Percentiles rank a stretch among this genome's conserved stretches.
Conservation (phyloP, 2,113 vertebrate genomes). For the Arvicanthis niloticus region DNA sequence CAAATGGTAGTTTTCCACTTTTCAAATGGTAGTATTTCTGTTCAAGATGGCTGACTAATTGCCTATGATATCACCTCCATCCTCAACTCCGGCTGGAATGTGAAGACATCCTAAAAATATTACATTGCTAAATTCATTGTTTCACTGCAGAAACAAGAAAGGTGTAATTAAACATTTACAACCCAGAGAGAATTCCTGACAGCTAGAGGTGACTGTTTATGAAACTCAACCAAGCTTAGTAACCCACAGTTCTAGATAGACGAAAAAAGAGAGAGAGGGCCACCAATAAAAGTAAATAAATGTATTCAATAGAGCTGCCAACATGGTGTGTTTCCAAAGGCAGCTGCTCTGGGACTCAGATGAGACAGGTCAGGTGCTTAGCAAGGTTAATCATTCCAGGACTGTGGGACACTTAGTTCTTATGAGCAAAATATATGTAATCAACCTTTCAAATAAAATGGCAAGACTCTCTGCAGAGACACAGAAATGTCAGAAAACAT, state of each 20-base stretch:
- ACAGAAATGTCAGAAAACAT: neutral
- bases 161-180: neutral
- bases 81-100: neutral
- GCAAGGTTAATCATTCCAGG: neutral
- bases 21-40: neutral
- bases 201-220: neutral
- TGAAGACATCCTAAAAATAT: neutral
- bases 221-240: neutral
- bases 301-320: neutral
- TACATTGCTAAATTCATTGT: neutral
- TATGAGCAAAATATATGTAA: neutral
- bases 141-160: neutral
- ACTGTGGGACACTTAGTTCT: neutral
- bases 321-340: neutral
- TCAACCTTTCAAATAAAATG: neutral
- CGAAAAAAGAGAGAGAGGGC: neutral
- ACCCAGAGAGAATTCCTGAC: neutral
- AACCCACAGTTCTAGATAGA: neutral
- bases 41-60: neutral
- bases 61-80: neutral
- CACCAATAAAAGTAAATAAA: neutral
- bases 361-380: neutral
- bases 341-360: neutral
- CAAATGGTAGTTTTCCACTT: slow-evolving; percentile 24
- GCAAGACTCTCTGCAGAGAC: neutral